Evolutionary conservation across 2,797 vertebrate genomes (phyloP), one percentile per base, ranked within the genome.

Genomic region (Rhabdophis nuchalis): DNA sequence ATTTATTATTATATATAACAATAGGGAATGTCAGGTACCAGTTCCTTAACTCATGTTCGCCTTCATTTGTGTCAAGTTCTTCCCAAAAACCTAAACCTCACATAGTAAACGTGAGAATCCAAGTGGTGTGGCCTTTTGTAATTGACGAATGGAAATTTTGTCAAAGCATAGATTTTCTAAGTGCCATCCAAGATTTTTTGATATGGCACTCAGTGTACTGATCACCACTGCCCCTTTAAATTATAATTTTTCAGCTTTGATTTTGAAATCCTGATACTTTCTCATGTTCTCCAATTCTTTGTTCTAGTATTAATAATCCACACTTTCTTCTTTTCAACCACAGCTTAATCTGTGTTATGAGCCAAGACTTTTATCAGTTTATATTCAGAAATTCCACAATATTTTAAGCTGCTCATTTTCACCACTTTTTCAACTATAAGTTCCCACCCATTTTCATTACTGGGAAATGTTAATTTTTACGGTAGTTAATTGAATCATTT

Each of bases 261-360:
- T 36, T 72, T 72, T 72, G n/a, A 36, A 72, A 36, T 72, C 64
- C 64, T 72, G n/a, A 72, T 77, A 41, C 91, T 95, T 93, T 91
- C 87, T 90, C 14, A 29, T 77, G 18, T 41, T 36, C 32, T 77
- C 72, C 8, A 23, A 5, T 77, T 77, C 72, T 77, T 77, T 23
- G 18, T 77, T 72, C 60, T 61, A 61, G 27, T 61, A 29, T 72
- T 72, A 72, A 72, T 72, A 72, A 77, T 41, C 72, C 72, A 72
- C 14, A 20, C 32, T 72, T 72, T 72, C 14, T 72, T 68, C 5
- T 68, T 64, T 68, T 68, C 61, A 36, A 36, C n/a, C 64, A 68
- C n/a, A 36, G 16, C 14, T 32, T 36, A 72, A 72, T 18, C 1
- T 72, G 64, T 9, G 64, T 72, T 72, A 72, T 32, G 14, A 72